Base-by-base conservation (phyloP, 2,888 invertebrate species). In the Cerastis leucographa region DNA sequence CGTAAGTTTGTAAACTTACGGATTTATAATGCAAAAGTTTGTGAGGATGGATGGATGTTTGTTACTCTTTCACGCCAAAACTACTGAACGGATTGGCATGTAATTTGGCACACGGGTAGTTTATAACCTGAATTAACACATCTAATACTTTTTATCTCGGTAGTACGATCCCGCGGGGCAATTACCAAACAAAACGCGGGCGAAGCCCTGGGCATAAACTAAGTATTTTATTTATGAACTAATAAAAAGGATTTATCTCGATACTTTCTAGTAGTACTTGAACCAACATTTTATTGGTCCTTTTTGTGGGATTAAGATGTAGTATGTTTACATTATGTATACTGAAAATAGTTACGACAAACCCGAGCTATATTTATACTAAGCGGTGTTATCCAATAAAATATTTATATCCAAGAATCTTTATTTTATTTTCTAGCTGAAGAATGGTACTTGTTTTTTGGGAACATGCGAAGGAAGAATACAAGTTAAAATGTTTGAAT, bases 341-440 rank as follows among this genome's bases (percentile, higher is more conserved):
- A 74, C 61, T 77, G 61, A 80, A 83, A 80, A 78, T 70, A 83
- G 85, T 87, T 78, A 81, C 80, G 67, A 77, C 68, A 76, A 75
- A 64, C 68, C 19, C 54, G 51, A 40, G 65, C 66, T 75, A 68
- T 76, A 83, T 85, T 78, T 87, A 83, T 74, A 87, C 72, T 73
- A 75, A 80, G 72, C 64, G 40, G 51, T 80, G 29, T 75, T 80
- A 81, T 75, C 78, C 86, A 87, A 87, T 87, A 80, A 87, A 85
- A 87, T 81, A 84, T 84, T 85, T 78, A 81, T 85, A 78, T 84
- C 64, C 86, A 71, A 76, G 75, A 76, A 73, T 76, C 49, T 83
- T 85, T 87, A 81, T 79, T 85, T 76, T 79, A 67, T 81, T 81
- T 78, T 40, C 69, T 75, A 69, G 35, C 73, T 83, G 74, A 82